Evolutionary conservation across 2,113 vertebrate species (phyloP).

Genomic region (Tiliqua scincoides): DNA sequence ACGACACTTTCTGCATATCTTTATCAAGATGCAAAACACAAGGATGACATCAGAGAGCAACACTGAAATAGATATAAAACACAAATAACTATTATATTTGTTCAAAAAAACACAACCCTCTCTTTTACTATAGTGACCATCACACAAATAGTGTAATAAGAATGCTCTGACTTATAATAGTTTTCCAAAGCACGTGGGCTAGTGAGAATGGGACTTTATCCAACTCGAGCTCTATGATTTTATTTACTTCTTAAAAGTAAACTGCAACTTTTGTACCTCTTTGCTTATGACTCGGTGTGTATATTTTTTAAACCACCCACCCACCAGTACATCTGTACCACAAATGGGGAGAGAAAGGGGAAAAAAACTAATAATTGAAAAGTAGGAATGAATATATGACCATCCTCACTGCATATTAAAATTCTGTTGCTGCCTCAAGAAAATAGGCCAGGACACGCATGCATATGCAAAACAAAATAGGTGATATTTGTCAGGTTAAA

Average conservation of each 20-base stretch:
- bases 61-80: constrained; percentile 51
- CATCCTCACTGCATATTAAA: neutral
- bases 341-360: neutral
- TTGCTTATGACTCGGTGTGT: neutral
- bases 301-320: neutral
- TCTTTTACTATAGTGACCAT: constrained; percentile 58
- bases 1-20: constrained; percentile 35
- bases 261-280: constrained; percentile 7
- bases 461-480: constrained; percentile 1
- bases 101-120: constrained; percentile 43
- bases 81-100: constrained; percentile 53
- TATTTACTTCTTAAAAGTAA: neutral
- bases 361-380: neutral
- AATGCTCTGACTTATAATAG: constrained; percentile 17
- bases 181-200: constrained; percentile 15
- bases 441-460: neutral
- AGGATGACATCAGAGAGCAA: constrained; percentile 32
- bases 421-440: neutral
- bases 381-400: constrained; percentile 2
- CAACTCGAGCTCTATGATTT: constrained; percentile 1
- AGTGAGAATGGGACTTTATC: constrained; percentile 31
- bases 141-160: constrained; percentile 37
- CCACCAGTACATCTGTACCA: neutral
- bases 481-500: neutral
- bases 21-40: constrained; percentile 29